A percentile compares a stretch with the other conserved stretches of the same genome.
Evolutionary conservation across 2,797 vertebrate genomes (phyloP).

Genomic region (Clarias pachynema): DNA sequence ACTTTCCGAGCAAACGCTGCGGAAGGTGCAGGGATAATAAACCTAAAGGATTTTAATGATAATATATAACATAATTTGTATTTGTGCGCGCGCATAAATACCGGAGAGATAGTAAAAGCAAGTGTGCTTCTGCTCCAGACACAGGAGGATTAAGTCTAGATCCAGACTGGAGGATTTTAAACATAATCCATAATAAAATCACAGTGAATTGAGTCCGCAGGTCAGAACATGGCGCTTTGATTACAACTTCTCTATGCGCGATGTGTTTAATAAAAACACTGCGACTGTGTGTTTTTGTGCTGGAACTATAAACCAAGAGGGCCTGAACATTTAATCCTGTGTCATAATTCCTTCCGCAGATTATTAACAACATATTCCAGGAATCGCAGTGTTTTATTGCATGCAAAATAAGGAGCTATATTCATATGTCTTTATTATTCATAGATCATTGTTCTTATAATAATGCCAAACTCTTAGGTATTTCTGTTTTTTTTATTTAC

Average conservation of each 20-base stretch:
- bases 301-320: background rate
- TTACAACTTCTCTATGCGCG: background rate
- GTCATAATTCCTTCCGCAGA: background rate
- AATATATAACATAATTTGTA: background rate
- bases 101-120: background rate
- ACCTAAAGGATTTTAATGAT: background rate
- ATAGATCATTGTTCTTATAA: too few species aligned
- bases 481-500: too few species aligned
- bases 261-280: background rate
- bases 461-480: too few species aligned
- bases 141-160: constrained; percentile 5
- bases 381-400: background rate
- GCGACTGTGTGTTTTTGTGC: background rate
- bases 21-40: background rate
- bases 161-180: background rate
- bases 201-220: background rate
- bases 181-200: background rate
- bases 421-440: too few species aligned
- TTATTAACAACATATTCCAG: background rate
- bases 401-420: background rate
- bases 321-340: background rate
- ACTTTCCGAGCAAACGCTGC: background rate
- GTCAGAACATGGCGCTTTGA: background rate
- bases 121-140: constrained; percentile 6
- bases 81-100: background rate